Evolutionary conservation across 2,888 invertebrate genomes (phyloP), one percentile per base, ranked within the genome.

Genomic region (Mesochorus sp.): DNA sequence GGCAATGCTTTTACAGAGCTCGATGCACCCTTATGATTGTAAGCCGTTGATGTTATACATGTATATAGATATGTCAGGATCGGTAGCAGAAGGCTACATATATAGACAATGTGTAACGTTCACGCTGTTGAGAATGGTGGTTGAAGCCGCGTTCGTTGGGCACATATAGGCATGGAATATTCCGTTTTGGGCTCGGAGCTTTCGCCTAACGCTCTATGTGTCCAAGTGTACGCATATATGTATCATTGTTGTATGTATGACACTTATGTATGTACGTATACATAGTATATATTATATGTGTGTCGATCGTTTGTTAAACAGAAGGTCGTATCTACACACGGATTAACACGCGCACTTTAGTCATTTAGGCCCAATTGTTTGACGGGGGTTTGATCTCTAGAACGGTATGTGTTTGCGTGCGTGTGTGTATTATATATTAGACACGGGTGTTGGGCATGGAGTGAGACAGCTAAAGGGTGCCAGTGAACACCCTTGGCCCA

Each of bases 401-500:
- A n/a, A 37, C 31, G 8, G 8, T 37, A 37, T 8, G 37, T 37
- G 12, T 37, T 37, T 37, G 8, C 37, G 37, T 37, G 8, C 3
- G 12, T 2, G n/a, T 12, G 37, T 37, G n/a, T 6, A 2, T n/a
- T 37, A 31, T 31, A 37, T 37, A 10, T 73, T 37, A 28, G 53
- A 14, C 17, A 47, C 37, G 17, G 57, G 44, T 76, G 68, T 68
- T 74, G 66, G 55, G 24, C 59, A 66, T 39, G 24, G 44, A 62
- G 28, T 10, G 37, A 76, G 68, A 57, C 21, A 28, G 47, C 57
- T 61, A 62, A 34, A 49, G 19, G 17, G 12, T 34, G 42, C 21
- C 53, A 66, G 59, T 55, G 42, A 44, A 55, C 47, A 44, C 17
- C 67, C 84, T 84, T 80, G 76, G 76, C 77, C 47, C 64, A 73